phyloP scores from a whole-genome alignment of 1,140 invertebrate genomes.

The Battus philenor region DNA sequence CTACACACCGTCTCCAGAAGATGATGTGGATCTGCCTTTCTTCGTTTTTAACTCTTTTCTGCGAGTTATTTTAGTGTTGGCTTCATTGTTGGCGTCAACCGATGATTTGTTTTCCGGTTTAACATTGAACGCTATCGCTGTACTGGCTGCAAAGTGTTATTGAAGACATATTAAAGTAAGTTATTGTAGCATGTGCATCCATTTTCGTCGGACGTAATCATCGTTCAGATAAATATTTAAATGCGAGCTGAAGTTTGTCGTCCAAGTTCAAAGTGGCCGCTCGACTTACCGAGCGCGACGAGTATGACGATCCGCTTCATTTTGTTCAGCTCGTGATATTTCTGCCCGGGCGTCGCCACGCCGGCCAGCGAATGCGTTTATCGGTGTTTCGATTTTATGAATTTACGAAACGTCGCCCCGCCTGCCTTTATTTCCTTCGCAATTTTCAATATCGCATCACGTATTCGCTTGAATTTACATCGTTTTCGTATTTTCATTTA shows the following conservation, averaged over 20 bases:
- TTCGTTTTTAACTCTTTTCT: conserved; percentile 16
- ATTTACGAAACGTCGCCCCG: conserved; percentile 28
- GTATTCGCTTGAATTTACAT: too few species aligned
- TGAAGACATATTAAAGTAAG: too few species aligned
- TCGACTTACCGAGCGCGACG: conserved; percentile 15
- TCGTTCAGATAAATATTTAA: too few species aligned
- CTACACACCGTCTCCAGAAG: conserved; percentile 18
- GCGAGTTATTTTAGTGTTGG: conserved; percentile 18
- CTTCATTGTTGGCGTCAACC: conserved; percentile 21
- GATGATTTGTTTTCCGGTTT: not conserved
- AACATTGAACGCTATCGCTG: too few species aligned
- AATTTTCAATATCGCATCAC: not conserved
- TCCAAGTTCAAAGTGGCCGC: not conserved
- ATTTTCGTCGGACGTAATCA: too few species aligned
- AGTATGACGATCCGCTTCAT: conserved; percentile 19
- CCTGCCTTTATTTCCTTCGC: conserved; percentile 19
- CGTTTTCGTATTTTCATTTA: too few species aligned
- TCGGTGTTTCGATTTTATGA: conserved; percentile 35
- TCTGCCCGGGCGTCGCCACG: conserved; percentile 34
- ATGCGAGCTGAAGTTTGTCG: too few species aligned
- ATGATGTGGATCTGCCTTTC: conserved; percentile 27
- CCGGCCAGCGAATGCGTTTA: conserved; percentile 28
- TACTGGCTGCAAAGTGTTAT: too few species aligned
- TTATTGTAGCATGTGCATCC: not conserved
- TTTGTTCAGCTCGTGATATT: conserved; percentile 26